Percentiles rank a stretch among this genome's conserved stretches.
Evolutionary conservation across 2,888 invertebrate genomes (phyloP).

Genomic region (Furcula furcula): DNA sequence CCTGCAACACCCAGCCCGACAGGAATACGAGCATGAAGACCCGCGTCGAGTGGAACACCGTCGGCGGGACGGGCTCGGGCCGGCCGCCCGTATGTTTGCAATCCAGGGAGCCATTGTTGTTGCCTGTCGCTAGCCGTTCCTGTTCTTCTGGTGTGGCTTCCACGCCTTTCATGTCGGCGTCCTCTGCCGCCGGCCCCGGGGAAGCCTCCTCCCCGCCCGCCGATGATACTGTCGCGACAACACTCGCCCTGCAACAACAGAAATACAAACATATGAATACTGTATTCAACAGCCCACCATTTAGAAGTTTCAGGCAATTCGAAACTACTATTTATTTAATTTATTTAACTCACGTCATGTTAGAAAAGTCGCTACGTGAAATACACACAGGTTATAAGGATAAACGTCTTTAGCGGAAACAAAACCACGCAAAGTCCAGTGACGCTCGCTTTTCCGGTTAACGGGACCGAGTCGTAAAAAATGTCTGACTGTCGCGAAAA

Average conservation of each 20-base stretch:
- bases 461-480: conserved; percentile 44
- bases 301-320: no score
- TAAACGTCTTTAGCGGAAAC: conserved; percentile 45
- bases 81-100: conserved; percentile 84
- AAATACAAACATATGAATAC: conserved; percentile 32
- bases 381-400: conserved; percentile 20
- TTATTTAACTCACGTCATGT: conserved; percentile 66
- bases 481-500: conserved; percentile 44
- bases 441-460: conserved; percentile 50
- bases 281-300: no score
- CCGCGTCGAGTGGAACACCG: conserved; percentile 91
- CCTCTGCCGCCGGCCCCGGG: conserved; percentile 62
- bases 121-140: conserved; percentile 72
- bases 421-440: conserved; percentile 52
- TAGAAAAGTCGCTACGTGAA: conserved; percentile 22
- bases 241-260: conserved; percentile 66
- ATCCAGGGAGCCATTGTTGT: conserved; percentile 89
- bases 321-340: conserved; percentile 1
- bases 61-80: conserved; percentile 76
- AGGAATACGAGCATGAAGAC: conserved; percentile 94
- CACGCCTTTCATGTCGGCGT: conserved; percentile 74
- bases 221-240: conserved; percentile 53
- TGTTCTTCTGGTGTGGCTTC: conserved; percentile 77
- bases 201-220: conserved; percentile 64
- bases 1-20: conserved; percentile 92